These are phyloP conservation scores for Caprella mutica DNA, from an alignment of 2,888 invertebrate genomes.

Conservation along the genomic window DNA sequence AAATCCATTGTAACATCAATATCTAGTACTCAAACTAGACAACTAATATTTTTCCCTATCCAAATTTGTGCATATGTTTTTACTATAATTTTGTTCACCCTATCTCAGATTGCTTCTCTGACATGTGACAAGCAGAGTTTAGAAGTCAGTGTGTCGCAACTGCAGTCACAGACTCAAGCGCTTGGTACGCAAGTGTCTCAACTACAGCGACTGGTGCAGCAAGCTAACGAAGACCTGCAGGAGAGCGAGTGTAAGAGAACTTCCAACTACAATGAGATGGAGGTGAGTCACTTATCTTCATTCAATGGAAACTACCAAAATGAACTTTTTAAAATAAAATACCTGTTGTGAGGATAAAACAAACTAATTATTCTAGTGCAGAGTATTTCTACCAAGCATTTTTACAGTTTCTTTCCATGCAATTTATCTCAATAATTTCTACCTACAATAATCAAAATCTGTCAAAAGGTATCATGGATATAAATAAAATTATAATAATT, in stretches of 20 bases:
- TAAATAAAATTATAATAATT: background rate
- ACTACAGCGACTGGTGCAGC: conserved; percentile 1
- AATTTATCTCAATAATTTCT: background rate
- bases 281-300: conserved; percentile 13
- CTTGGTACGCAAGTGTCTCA: background rate
- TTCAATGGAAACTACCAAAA: background rate
- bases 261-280: conserved; percentile 21
- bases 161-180: background rate
- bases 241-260: conserved; percentile 28
- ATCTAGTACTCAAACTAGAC: too few relatives aligned
- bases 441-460: background rate
- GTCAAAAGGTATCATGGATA: background rate
- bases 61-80: too few relatives aligned
- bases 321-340: background rate
- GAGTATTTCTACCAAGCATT: too few relatives aligned
- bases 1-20: too few relatives aligned
- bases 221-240: conserved; percentile 13
- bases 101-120: conserved; percentile 15
- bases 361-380: too few relatives aligned
- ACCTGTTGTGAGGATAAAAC: too few relatives aligned
- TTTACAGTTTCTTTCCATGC: background rate
- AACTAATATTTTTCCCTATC: too few relatives aligned
- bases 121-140: conserved; percentile 19
- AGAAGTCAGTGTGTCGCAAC: conserved; percentile 12
- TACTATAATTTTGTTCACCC: background rate